Evolutionary conservation across 2,888 invertebrate species (phyloP).

Genomic region (Stomorhina lunata): DNA sequence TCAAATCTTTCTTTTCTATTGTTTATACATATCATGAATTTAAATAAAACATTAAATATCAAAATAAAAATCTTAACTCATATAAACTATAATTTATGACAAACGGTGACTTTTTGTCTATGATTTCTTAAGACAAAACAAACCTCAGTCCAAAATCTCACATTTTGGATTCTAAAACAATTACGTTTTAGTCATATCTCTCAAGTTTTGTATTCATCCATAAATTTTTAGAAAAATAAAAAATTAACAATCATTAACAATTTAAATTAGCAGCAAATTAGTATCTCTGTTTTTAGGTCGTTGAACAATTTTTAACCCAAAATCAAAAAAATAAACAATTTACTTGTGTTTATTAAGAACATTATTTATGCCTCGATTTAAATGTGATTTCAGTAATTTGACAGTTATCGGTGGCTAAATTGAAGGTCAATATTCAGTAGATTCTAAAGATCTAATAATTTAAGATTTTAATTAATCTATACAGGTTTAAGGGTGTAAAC

Average conservation of each 20-base stretch:
- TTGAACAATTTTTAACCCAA: conserved; percentile 32
- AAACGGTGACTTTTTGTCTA: conserved; percentile 44
- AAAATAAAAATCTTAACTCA: conserved; percentile 21
- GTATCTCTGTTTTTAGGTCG: conserved; percentile 14
- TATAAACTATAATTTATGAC: conserved; percentile 43
- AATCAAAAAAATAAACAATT: no score
- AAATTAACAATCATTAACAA: neutral
- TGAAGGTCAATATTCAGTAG: conserved; percentile 28
- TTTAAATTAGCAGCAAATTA: neutral
- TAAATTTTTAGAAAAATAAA: neutral
- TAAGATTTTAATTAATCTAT: neutral
- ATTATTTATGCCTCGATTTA: neutral
- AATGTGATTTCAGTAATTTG: neutral
- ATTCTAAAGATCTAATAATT: neutral
- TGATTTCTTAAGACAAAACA: neutral
- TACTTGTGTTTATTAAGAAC: neutral
- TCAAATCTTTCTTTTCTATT: no score
- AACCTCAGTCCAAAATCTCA: neutral
- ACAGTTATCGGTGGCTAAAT: neutral
- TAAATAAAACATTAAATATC: neutral
- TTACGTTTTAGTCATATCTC: neutral
- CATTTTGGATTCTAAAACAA: neutral
- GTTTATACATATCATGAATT: neutral
- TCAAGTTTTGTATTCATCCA: no score
- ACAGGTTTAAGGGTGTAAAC: neutral